Base-by-base conservation (phyloP, 2,888 invertebrate genomes). In the Drosophila setosimentum region DNA sequence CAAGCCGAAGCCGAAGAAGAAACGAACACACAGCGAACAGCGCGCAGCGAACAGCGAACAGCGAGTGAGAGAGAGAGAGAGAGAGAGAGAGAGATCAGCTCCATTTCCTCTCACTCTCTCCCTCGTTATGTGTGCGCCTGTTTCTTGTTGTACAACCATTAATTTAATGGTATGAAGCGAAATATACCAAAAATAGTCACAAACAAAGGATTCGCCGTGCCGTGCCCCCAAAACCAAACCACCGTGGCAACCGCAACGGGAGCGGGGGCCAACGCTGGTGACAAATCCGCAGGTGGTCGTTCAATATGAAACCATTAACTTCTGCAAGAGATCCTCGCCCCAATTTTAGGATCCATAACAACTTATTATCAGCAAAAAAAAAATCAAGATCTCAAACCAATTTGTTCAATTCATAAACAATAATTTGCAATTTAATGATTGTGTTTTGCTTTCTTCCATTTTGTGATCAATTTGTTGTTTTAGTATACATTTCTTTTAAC, bases 301-400 rank as follows among this genome's bases (percentile, higher is more conserved):
- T 51, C 51, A 58, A 66, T 30, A 2, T 45, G 32, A 45, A 61
- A 54, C 40, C 18, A 11, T 11, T 11, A 24, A 24, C 24, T 24
- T 24, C 11, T 35, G 33, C 18, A 32, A 18, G 21, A 13, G 48
- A 51, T 72, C 33, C 33, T 42, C 53, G 58, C 49, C 42, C 60
- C 60, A 63, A 62, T 63, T 68, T 64, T 68, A 78, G 71, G 71
- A 75, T 74, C 78, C 69, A 73, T 74, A 66, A 66, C 27, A 76
- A 40, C 53, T 58, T 33, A 55, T 33, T 37, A 63, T 42, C 30
- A 18, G 48, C 35, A 40, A 63, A 32, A 67, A 64, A 18, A 18
- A 10, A 50, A 29, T 8, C 5, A 16, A 24, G 8, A 45, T 45
- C 35, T 11, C 37, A 54, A 67, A 54, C 50, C 40, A 32, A 32